phyloP scores from a whole-genome alignment of 2,113 vertebrate genomes.

The Sterna hirundo region DNA sequence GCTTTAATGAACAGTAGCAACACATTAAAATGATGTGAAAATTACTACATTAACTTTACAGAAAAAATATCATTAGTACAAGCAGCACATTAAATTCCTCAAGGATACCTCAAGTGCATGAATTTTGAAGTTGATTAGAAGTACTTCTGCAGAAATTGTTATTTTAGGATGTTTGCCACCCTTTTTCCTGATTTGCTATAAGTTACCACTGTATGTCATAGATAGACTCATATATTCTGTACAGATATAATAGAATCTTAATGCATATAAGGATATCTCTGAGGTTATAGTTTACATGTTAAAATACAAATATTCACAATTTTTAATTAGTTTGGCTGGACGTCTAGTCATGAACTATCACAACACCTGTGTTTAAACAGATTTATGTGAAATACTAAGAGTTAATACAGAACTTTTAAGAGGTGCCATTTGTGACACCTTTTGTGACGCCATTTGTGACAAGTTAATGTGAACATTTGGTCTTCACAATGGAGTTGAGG shows the following conservation, averaged over 20 bases:
- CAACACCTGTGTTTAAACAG: not conserved
- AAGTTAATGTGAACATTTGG: not conserved
- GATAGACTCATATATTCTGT: not conserved
- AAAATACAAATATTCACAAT: not conserved
- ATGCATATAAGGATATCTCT: not conserved
- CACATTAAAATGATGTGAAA: conserved; percentile 34
- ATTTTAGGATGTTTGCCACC: not conserved
- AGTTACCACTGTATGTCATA: not conserved
- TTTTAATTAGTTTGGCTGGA: not conserved
- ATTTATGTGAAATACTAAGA: not conserved
- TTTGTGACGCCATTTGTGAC: no score
- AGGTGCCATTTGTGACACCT: not conserved
- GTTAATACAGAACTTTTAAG: not conserved
- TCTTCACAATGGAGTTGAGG: no score
- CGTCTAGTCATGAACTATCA: not conserved
- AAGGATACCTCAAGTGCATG: conserved; percentile 8
- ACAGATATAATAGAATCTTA: not conserved
- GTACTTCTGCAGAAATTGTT: not conserved
- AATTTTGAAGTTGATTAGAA: conserved; percentile 16
- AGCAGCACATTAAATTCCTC: conserved; percentile 22
- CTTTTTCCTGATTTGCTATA: not conserved
- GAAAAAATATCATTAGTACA: conserved; percentile 24
- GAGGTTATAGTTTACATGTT: not conserved
- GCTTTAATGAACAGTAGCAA: conserved; percentile 37
- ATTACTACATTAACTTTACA: conserved; percentile 27